Evolutionary conservation across 2,888 invertebrate species (phyloP).

Genomic region (Dusona sp.): DNA sequence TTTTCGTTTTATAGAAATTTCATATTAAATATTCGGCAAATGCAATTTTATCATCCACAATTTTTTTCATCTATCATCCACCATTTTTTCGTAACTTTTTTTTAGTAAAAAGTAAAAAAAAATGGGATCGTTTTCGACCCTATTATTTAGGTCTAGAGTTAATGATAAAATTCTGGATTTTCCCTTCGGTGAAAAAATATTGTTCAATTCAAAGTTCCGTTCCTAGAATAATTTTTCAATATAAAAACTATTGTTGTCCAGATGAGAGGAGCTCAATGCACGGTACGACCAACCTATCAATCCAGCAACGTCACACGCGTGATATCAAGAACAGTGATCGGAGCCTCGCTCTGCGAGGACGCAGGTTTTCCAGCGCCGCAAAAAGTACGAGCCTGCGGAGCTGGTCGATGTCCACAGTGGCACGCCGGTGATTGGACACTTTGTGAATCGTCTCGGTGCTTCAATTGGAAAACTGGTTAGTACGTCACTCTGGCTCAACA

Average conservation of each 20-base stretch:
- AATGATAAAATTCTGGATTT: too few relatives aligned
- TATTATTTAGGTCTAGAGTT: too few relatives aligned
- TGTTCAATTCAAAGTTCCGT: background rate
- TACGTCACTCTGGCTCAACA: background rate
- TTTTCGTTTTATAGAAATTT: too few relatives aligned
- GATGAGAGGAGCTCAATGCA: constrained; percentile 90
- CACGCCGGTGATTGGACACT: constrained; percentile 89
- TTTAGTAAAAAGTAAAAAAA: too few relatives aligned
- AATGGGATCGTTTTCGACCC: too few relatives aligned
- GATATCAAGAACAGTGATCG: constrained; percentile 85
- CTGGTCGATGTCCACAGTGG: constrained; percentile 91
- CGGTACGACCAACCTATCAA: constrained; percentile 86
- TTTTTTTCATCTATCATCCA: too few relatives aligned
- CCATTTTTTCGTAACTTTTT: too few relatives aligned
- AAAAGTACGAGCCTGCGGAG: constrained; percentile 88
- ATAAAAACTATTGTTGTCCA: constrained; percentile 77
- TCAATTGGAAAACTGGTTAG: constrained; percentile 89
- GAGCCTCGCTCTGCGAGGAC: constrained; percentile 89
- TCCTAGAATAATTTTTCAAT: background rate
- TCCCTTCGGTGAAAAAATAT: background rate
- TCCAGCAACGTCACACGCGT: constrained; percentile 81
- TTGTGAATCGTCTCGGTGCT: constrained; percentile 91
- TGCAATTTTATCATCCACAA: too few relatives aligned
- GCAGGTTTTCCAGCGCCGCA: constrained; percentile 89
- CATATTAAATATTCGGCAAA: too few relatives aligned